These are phyloP conservation scores for Heteronetta atricapilla DNA, from an alignment of 2,113 vertebrate genomes.

Conservation along the genomic window DNA sequence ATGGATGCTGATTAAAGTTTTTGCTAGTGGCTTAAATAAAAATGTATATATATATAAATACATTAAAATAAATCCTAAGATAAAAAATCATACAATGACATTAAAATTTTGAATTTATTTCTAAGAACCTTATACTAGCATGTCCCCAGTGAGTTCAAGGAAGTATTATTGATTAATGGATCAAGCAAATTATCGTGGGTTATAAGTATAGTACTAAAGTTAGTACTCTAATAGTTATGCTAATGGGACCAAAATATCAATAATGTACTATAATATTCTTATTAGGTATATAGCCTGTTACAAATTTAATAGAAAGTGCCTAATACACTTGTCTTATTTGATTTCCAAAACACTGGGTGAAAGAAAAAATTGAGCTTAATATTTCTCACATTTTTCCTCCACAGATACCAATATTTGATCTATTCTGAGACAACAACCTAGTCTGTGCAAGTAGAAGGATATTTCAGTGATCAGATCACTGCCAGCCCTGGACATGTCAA, in stretches of 20 bases:
- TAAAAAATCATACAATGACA: background rate
- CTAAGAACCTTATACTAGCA: background rate
- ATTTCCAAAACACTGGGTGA: background rate
- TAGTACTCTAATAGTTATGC: background rate
- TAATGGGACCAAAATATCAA: background rate
- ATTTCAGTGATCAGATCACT: background rate
- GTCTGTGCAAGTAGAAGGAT: background rate
- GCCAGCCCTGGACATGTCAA: background rate
- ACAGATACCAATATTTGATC: background rate
- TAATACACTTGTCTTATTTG: background rate
- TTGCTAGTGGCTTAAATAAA: background rate
- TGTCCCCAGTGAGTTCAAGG: background rate
- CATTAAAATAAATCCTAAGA: background rate
- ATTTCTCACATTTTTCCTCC: background rate
- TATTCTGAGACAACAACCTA: background rate
- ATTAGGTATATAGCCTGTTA: background rate
- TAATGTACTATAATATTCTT: background rate
- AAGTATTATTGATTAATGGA: background rate
- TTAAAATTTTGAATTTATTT: background rate
- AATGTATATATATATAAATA: background rate
- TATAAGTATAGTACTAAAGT: background rate
- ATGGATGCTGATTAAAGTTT: background rate
- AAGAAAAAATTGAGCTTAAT: background rate
- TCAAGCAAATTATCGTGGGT: background rate
- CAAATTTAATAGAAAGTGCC: background rate